Conservation (phyloP, 2,888 invertebrate species). For the Brachyptera putata region DNA sequence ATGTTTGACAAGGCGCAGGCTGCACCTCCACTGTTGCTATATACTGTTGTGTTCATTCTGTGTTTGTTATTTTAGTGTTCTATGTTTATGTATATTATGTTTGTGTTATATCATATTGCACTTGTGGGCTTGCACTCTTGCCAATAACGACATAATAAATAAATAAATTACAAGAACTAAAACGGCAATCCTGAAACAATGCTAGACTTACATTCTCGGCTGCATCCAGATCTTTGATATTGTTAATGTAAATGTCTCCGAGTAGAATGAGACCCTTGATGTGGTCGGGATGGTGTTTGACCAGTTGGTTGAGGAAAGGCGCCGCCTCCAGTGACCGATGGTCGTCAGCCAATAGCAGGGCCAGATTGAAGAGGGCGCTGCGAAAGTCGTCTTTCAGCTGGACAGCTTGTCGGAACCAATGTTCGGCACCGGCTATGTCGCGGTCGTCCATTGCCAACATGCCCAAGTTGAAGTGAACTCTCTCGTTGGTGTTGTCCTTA, state of each 20-base stretch:
- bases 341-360: constrained; percentile 82
- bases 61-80: too few relatives aligned
- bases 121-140: too few relatives aligned
- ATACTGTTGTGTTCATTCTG: too few relatives aligned
- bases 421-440: constrained; percentile 82
- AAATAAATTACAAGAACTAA: too few relatives aligned
- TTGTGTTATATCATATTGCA: too few relatives aligned
- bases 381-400: constrained; percentile 84
- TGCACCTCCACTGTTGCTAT: too few relatives aligned
- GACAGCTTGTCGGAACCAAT: constrained; percentile 81
- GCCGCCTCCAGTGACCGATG: constrained; percentile 86
- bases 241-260: constrained; percentile 95
- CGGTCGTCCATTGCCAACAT: constrained; percentile 96
- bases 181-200: too few relatives aligned
- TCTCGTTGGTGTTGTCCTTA: constrained; percentile 63
- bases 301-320: constrained; percentile 85
- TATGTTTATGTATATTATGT: too few relatives aligned
- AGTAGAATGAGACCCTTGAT: constrained; percentile 89
- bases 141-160: too few relatives aligned
- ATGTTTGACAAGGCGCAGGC: too few relatives aligned
- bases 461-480: constrained; percentile 91
- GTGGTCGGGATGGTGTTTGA: constrained; percentile 88
- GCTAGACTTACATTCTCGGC: constrained; percentile 90
- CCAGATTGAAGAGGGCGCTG: constrained; percentile 92
- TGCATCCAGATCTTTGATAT: constrained; percentile 87